Evolutionary conservation across 2,888 invertebrate species (phyloP).

Genomic region (Leucophora obtusa): DNA sequence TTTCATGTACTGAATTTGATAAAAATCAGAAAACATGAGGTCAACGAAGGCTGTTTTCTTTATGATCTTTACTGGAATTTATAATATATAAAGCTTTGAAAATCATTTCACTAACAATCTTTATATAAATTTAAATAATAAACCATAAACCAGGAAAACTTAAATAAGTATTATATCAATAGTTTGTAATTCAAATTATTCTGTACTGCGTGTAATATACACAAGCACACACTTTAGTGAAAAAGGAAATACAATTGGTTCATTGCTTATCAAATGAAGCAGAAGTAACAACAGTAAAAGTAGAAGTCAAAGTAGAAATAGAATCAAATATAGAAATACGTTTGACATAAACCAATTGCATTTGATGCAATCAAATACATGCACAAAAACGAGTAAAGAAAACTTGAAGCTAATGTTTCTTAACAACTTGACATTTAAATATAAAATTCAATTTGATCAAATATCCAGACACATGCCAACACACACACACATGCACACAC

Average conservation of each 20-base stretch:
- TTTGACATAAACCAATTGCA: slow-evolving; percentile 65
- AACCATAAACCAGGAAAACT: slow-evolving; percentile 53
- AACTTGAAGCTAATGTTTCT: slow-evolving; percentile 62
- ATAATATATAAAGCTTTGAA: too few relatives aligned
- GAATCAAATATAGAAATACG: slow-evolving; percentile 46
- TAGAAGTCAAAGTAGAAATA: slow-evolving; percentile 34
- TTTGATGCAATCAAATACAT: slow-evolving; percentile 58
- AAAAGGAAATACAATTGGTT: slow-evolving; percentile 59
- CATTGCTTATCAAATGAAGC: slow-evolving; percentile 64
- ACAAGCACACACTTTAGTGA: slow-evolving; percentile 25
- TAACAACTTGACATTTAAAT: slow-evolving; percentile 65
- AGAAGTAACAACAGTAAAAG: slow-evolving; percentile 38
- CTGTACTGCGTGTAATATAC: slow-evolving; percentile 70
- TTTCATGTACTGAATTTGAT: too few relatives aligned
- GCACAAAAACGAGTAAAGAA: slow-evolving; percentile 35
- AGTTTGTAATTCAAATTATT: slow-evolving; percentile 40
- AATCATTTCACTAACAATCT: too few relatives aligned
- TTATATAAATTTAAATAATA: slow-evolving; percentile 49
- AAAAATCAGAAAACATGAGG: too few relatives aligned
- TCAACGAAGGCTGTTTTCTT: too few relatives aligned
- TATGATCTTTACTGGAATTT: too few relatives aligned
- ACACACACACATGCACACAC: not conserved
- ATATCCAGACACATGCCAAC: slow-evolving; percentile 52
- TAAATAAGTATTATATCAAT: slow-evolving; percentile 40
- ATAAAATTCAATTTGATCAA: slow-evolving; percentile 63